Conservation (phyloP, 2,888 invertebrate genomes). For the Hymenopus coronatus region DNA sequence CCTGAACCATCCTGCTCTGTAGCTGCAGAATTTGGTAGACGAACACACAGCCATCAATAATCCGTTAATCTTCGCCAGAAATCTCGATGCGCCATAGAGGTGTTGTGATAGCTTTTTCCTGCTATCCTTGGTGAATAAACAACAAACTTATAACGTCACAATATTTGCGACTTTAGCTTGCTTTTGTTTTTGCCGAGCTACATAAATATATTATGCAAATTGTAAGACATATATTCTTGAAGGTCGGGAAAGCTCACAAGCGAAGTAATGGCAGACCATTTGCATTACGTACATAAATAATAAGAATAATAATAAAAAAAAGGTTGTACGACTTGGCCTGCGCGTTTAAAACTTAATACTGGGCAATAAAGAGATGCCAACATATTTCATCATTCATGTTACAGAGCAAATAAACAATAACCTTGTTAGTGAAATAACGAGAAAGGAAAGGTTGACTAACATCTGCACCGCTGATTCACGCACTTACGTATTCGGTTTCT, state of each 20-base stretch:
- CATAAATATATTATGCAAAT: slow-evolving; percentile 8
- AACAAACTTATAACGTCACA: neutral
- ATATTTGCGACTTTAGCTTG: neutral
- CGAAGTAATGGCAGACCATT: neutral
- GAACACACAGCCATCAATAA: neutral
- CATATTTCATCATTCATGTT: neutral
- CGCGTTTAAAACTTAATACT: neutral
- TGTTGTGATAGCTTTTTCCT: neutral
- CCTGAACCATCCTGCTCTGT: too few relatives aligned
- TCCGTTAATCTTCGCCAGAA: neutral
- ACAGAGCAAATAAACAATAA: neutral
- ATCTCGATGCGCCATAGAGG: neutral
- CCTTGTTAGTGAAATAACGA: neutral
- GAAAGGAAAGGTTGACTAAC: neutral
- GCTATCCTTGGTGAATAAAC: neutral
- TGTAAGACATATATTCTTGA: neutral
- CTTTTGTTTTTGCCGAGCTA: slow-evolving; percentile 2
- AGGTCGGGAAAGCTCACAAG: neutral
- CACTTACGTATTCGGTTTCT: neutral
- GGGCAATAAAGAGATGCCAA: neutral
- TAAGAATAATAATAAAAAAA: neutral
- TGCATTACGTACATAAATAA: neutral
- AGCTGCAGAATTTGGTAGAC: too few relatives aligned
- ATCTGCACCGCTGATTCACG: neutral
- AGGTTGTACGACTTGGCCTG: too few relatives aligned